Evolutionary conservation across 2,888 invertebrate genomes (phyloP), one percentile per base, ranked within the genome.

Genomic region (Scotopteryx bipunctaria): DNA sequence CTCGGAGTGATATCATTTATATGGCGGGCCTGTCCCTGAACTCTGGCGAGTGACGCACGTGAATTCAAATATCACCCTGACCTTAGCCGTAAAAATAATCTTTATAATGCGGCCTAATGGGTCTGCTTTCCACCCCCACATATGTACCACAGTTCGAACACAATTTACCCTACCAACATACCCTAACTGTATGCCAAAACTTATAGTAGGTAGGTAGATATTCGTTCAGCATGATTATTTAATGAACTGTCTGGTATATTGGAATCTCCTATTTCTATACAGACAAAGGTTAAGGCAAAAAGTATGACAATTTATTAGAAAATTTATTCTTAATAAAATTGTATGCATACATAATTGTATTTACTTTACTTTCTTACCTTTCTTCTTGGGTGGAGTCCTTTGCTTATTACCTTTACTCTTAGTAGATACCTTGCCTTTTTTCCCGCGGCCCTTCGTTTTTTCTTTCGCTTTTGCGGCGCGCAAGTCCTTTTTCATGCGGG

Each of bases 401-500:
- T 61, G 62, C 48, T 71, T 57, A 50, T 61, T 58, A 48, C 61
- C 73, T 73, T 57, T 58, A 32, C 55, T 49, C 44, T 66, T 69
- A 40, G n/a, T n/a, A n/a, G 67, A 61, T 45, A 19, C 36, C 25
- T 73, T 76, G 27, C 69, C 77, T 52, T 84, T 88, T 61, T 88
- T 91, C 27, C 85, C 80, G 53, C 89, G 88, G 36, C 86, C 89
- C 69, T 81, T 92, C 23, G 91, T 92, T 81, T 92, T 93, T 75
- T 92, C 92, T 72, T 91, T 92, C 9, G 91, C 86, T 76, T 93
- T 93, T 63, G 92, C 86, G 0, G 95, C 93, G 55, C 95, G 92
- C 71, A 95, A 87, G 79, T 99, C 99, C 83, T 99, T 99, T 86
- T 99, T 99, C 95, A 98, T 95, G 63, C 99, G 92, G 1, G 95